Percentiles rank a stretch among this genome's conserved stretches.
Evolutionary conservation across 2,888 invertebrate genomes (phyloP).

Genomic region (Nysson spinosus): DNA sequence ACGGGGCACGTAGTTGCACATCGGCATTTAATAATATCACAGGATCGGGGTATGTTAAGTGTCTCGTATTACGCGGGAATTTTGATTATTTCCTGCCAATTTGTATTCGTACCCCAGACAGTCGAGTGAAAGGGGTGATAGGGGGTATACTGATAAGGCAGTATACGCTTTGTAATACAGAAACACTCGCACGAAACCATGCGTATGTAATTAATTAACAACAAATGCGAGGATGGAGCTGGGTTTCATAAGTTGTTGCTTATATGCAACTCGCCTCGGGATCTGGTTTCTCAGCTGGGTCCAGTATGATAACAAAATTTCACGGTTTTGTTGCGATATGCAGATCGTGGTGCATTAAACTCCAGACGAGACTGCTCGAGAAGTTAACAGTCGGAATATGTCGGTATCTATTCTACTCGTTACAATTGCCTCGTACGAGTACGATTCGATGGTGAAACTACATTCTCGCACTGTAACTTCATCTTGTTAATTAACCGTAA

Average conservation of each 20-base stretch:
- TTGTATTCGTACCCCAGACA: conserved; percentile 28
- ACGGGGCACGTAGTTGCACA: conserved; percentile 18
- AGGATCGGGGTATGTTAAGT: conserved; percentile 35
- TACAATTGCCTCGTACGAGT: no score
- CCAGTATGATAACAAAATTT: no score
- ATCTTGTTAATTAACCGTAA: conserved; percentile 34
- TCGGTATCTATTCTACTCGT: no score
- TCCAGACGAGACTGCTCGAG: no score
- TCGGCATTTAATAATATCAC: conserved; percentile 38
- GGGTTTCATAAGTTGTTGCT: conserved; percentile 49
- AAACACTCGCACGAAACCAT: conserved; percentile 11
- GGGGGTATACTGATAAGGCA: neutral
- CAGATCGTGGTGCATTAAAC: conserved; percentile 13
- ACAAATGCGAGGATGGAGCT: conserved; percentile 25
- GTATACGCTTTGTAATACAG: neutral
- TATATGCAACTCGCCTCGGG: conserved; percentile 32
- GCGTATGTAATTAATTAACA: conserved; percentile 47
- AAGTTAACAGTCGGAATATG: no score
- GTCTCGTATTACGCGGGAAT: conserved; percentile 33
- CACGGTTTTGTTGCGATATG: conserved; percentile 8
- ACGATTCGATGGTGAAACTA: conserved; percentile 25
- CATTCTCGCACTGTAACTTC: conserved; percentile 14
- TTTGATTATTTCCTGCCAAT: conserved; percentile 51
- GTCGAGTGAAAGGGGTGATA: no score
- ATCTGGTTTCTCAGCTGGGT: conserved; percentile 25